A percentile compares a stretch with the other conserved stretches of the same genome.
Conservation (phyloP, 2,888 invertebrate genomes). For the Silvanus unidentatus region DNA sequence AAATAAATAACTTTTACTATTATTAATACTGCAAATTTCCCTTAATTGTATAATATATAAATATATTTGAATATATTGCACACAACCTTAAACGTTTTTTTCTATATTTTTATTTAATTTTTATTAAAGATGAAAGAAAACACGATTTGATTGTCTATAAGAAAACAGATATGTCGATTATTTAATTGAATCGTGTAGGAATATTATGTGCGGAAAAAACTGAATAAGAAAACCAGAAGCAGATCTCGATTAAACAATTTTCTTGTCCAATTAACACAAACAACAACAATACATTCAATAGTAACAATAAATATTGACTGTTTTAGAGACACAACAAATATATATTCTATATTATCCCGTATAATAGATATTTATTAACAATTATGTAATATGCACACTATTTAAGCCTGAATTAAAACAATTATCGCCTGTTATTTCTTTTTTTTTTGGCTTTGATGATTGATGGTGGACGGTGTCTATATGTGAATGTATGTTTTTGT, state of each 20-base stretch:
- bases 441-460: conserved; percentile 24
- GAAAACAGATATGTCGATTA: conserved; percentile 24
- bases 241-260: background rate
- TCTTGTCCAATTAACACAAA: background rate
- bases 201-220: conserved; percentile 15
- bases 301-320: too few species aligned
- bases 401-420: too few species aligned
- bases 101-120: conserved; percentile 6
- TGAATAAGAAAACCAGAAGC: background rate
- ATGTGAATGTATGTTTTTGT: conserved; percentile 11
- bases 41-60: too few species aligned
- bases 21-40: conserved; percentile 20
- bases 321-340: too few species aligned
- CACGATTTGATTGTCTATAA: conserved; percentile 27
- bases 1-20: conserved; percentile 13
- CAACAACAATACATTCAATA: background rate
- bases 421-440: conserved; percentile 23
- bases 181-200: conserved; percentile 44
- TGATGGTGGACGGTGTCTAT: conserved; percentile 32
- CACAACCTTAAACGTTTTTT: conserved; percentile 24
- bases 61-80: conserved; percentile 10
- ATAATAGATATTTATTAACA: too few species aligned
- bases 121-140: conserved; percentile 11
- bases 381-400: too few species aligned
- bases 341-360: too few species aligned